Evolutionary conservation across 2,888 invertebrate species (phyloP), one percentile per base, ranked within the genome.

Genomic region (Pristionchus entomophagus): DNA sequence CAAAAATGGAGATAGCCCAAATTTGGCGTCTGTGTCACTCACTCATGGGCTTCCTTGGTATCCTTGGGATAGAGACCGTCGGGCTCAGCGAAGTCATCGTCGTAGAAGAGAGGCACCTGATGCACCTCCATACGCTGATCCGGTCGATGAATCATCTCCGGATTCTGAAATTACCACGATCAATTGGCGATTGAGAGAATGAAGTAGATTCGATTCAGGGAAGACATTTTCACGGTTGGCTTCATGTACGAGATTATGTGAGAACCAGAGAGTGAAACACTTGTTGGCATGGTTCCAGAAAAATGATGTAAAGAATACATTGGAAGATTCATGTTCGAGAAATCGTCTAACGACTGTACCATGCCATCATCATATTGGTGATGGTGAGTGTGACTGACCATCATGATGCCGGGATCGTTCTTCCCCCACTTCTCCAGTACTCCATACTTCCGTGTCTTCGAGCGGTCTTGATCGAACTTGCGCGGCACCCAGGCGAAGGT

Each of bases 61-160:
- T 22, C 6, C 73, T 38, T 38, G 32, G 73, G 73, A 26, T 41
- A 45, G 45, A 19, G 73, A 10, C 73, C 73, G n/a, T 73, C 73
- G 12, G 73, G 38, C 41, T 73, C 73, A 19, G 41, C 73, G 45
- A 41, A 41, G 26, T 73, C 73, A 8, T 73, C 73, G 32, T 73
- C 73, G 73, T 73, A 73, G 73, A 45, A 45, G 8, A 41, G 73
- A 12, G 73, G 73, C 1, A 73, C 65, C 65, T 65, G 65, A 41
- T 73, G 73, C 41, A 26, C 73, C 41, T 73, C 73, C n/a, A 73
- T 22, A 14, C 3, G 45, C 3, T 26, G 10, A 12, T 73, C 6
- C 45, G 41, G 41, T n/a, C 73, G 73, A 73, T 10, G n/a, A 10
- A n/a, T 26, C 73, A 73, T 73, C 73, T 73, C 73, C 26, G 73